Evolutionary conservation across 2,113 vertebrate species (phyloP).

Genomic region (Odontophorus gujanensis): DNA sequence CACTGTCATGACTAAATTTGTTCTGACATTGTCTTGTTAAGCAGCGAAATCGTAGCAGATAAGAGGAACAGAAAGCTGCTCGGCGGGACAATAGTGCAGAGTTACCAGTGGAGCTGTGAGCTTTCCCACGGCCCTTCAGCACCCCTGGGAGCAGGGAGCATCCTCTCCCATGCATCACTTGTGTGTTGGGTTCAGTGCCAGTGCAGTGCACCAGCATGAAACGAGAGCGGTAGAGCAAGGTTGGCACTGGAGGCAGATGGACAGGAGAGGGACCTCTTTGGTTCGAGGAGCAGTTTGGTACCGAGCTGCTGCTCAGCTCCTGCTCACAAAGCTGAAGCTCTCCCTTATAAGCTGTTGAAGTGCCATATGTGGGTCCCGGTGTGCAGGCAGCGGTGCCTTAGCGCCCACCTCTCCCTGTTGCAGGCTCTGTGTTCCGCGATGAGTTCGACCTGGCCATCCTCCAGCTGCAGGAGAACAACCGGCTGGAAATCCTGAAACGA

Average conservation of each 20-base stretch:
- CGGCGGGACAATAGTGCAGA: constrained; percentile 35
- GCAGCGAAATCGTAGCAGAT: constrained; percentile 50
- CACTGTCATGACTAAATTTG: constrained; percentile 50
- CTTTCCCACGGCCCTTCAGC: constrained; percentile 35
- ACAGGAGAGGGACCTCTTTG: not conserved
- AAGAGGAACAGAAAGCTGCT: constrained; percentile 56
- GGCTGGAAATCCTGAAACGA: constrained; percentile 94
- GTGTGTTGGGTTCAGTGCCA: not conserved
- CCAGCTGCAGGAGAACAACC: constrained; percentile 96
- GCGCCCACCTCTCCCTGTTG: constrained; percentile 2
- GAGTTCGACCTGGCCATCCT: constrained; percentile 99
- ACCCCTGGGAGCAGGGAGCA: not conserved
- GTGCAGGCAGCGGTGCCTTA: not conserved
- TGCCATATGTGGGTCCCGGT: not conserved
- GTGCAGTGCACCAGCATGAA: not conserved
- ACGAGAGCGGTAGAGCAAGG: not conserved
- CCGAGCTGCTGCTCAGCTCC: not conserved
- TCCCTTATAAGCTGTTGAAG: not conserved
- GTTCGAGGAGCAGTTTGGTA: not conserved
- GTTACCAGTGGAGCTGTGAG: not conserved
- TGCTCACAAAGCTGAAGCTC: not conserved
- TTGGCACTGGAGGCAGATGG: not conserved
- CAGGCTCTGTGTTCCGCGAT: constrained; percentile 94
- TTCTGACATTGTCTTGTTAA: constrained; percentile 58
- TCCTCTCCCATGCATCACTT: rapidly evolving